Conservation (phyloP, 2,797 vertebrate genomes). For the Artibeus lituratus region DNA sequence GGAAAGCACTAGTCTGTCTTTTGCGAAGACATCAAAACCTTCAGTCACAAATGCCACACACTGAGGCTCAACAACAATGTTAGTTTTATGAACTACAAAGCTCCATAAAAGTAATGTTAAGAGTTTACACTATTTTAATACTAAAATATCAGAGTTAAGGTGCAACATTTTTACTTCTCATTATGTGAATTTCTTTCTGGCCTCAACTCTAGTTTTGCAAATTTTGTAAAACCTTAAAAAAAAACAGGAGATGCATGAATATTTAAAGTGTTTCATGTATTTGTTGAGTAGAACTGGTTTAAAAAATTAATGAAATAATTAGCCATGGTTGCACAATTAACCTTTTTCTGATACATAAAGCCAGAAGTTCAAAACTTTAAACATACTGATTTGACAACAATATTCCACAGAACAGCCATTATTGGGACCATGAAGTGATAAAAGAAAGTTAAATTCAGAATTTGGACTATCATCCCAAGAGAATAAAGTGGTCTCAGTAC, state of each 20-base stretch:
- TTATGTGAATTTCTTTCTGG: background rate
- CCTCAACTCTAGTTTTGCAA: background rate
- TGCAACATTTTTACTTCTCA: slow-evolving; percentile 46
- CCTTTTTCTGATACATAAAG: slow-evolving; percentile 44
- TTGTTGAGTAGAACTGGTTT: background rate
- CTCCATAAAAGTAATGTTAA: slow-evolving; percentile 75
- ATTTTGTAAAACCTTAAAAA: slow-evolving; percentile 35
- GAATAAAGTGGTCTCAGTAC: background rate
- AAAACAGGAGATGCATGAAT: background rate
- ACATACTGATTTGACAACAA: slow-evolving; percentile 54
- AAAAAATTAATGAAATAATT: slow-evolving; percentile 67
- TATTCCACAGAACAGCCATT: background rate
- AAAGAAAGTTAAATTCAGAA: slow-evolving; percentile 36
- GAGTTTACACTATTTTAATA: slow-evolving; percentile 71
- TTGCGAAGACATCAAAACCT: slow-evolving; percentile 87
- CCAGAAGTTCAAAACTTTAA: slow-evolving; percentile 67
- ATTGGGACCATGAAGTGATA: background rate
- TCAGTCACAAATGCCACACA: slow-evolving; percentile 79
- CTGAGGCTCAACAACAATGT: slow-evolving; percentile 73
- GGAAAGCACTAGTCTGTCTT: slow-evolving; percentile 83
- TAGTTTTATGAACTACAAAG: slow-evolving; percentile 80
- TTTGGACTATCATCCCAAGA: background rate
- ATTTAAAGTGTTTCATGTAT: slow-evolving; percentile 22
- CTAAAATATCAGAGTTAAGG: slow-evolving; percentile 62
- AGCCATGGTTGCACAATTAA: slow-evolving; percentile 50